These are phyloP conservation scores for Eolophus roseicapilla DNA, from an alignment of 2,113 vertebrate species.

Conservation along the genomic window DNA sequence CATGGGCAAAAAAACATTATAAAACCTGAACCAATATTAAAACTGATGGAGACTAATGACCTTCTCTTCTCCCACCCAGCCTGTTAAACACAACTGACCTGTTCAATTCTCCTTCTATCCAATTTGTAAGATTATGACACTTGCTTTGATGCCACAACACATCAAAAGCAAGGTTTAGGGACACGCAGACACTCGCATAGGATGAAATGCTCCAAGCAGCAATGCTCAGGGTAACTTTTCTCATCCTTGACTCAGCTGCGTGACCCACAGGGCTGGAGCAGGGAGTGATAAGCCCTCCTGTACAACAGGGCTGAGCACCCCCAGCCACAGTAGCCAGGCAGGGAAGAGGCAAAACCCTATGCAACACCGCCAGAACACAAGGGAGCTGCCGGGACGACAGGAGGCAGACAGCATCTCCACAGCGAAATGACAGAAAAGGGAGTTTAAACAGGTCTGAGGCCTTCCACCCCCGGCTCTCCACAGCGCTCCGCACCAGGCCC, in stretches of 20 bases:
- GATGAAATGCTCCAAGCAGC: not conserved
- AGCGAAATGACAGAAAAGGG: fast-evolving
- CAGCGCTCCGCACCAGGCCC: not conserved
- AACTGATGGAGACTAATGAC: not conserved
- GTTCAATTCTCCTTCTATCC: not conserved
- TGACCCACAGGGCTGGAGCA: not conserved
- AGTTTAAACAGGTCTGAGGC: fast-evolving
- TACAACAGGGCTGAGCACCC: not conserved
- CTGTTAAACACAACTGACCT: not conserved
- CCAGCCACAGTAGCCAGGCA: fast-evolving
- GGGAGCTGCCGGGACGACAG: too few species aligned
- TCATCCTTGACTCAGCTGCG: too few species aligned
- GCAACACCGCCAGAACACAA: not conserved
- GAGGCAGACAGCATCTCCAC: fast-evolving
- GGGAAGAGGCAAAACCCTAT: not conserved
- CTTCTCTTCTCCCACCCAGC: not conserved
- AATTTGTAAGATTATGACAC: not conserved
- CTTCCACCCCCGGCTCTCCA: not conserved
- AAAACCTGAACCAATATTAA: not conserved
- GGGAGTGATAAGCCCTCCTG: fast-evolving
- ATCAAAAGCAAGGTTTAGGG: not conserved
- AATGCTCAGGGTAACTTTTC: not conserved
- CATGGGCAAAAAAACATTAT: not conserved
- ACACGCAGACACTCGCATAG: not conserved
- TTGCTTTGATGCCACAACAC: not conserved